Conservation (phyloP, 2,113 vertebrate species). For the Terrapene triunguis region DNA sequence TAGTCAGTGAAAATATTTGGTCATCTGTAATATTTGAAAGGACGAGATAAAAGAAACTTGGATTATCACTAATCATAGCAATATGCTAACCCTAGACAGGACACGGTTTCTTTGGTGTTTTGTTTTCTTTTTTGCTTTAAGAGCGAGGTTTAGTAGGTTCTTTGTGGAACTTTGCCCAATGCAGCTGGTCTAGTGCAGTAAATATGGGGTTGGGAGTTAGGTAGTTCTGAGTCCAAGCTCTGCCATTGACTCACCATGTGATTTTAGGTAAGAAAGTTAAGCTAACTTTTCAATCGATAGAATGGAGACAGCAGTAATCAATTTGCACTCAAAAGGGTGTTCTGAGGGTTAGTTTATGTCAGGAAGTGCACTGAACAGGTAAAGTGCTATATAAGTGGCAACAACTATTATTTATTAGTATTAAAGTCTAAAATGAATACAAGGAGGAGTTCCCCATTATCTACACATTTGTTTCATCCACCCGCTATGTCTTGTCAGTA, state of each 20-base stretch:
- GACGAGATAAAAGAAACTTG: not conserved
- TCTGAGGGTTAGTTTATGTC: not conserved
- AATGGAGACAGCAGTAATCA: not conserved
- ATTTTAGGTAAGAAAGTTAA: not conserved
- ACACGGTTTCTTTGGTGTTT: not conserved
- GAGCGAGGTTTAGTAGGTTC: not conserved
- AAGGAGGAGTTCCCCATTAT: not conserved
- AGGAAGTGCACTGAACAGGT: accelerated
- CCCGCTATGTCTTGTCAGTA: not conserved
- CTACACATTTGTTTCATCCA: not conserved
- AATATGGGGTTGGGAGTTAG: not conserved
- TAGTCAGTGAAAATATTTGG: not conserved
- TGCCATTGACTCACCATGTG: not conserved
- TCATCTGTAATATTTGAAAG: not conserved
- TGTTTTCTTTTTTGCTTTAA: not conserved
- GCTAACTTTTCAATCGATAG: not conserved
- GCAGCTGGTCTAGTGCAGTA: not conserved
- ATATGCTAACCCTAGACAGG: not conserved
- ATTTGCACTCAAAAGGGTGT: not conserved
- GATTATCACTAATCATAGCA: not conserved
- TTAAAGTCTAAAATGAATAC: not conserved
- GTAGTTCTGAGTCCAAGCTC: not conserved
- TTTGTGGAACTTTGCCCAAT: not conserved
- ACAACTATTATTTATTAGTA: not conserved
- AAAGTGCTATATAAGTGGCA: accelerated